Evolutionary conservation across 2,888 invertebrate genomes (phyloP).

Genomic region (Coenonympha arcania): DNA sequence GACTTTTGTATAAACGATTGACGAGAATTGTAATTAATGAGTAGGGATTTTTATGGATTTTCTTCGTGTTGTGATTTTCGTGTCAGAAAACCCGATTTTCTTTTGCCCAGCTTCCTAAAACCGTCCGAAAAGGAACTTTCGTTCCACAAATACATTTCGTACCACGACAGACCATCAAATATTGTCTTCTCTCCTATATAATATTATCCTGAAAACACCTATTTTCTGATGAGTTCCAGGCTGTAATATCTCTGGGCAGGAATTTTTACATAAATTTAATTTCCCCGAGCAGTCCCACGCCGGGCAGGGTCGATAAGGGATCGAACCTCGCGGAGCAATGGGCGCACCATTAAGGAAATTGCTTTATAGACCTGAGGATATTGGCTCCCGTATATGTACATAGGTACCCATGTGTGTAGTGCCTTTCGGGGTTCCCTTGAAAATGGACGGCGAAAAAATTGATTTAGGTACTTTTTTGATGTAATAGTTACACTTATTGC

Average conservation of each 20-base stretch:
- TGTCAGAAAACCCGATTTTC: too few species aligned
- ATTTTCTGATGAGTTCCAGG: constrained; percentile 4
- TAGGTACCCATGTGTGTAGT: not conserved
- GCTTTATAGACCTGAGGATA: constrained; percentile 51
- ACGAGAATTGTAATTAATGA: too few species aligned
- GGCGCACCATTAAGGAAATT: constrained; percentile 65
- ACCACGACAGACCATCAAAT: too few species aligned
- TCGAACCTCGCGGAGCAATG: constrained; percentile 47
- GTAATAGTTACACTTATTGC: not conserved
- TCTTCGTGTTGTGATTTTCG: too few species aligned
- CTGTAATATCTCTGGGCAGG: constrained; percentile 1
- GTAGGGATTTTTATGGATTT: too few species aligned
- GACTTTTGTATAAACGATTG: too few species aligned
- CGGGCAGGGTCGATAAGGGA: constrained; percentile 32
- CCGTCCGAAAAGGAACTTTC: too few species aligned
- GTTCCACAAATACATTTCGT: too few species aligned
- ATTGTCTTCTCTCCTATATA: not conserved
- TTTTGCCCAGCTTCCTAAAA: too few species aligned
- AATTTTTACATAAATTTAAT: constrained; percentile 27
- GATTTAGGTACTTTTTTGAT: not conserved
- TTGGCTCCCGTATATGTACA: constrained; percentile 26
- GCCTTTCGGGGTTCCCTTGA: constrained; percentile 1
- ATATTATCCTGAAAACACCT: not conserved
- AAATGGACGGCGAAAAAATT: not conserved
- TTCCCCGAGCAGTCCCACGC: constrained; percentile 19